Percentiles rank a stretch among this genome's conserved stretches.
These are phyloP conservation scores for Gerris lacustris DNA, from an alignment of 2,888 invertebrate genomes.

Conservation along the genomic window DNA sequence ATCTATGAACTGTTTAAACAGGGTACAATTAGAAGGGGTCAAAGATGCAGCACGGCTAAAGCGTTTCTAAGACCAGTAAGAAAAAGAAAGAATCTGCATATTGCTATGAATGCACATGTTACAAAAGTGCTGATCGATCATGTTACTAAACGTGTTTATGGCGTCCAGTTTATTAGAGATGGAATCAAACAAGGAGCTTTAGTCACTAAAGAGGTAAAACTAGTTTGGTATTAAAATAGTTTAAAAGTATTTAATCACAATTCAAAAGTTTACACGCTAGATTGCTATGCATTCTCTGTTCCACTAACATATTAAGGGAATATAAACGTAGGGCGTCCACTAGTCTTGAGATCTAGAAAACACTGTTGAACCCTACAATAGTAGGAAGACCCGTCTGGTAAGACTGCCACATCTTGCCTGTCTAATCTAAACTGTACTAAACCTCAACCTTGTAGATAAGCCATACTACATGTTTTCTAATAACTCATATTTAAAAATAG, in stretches of 20 bases:
- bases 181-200: slow-evolving; percentile 55
- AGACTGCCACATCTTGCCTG: too few relatives aligned
- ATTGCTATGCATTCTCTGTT: too few relatives aligned
- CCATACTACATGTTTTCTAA: too few relatives aligned
- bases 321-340: too few relatives aligned
- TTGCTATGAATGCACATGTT: slow-evolving; percentile 67
- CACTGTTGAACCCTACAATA: too few relatives aligned
- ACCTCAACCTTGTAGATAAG: too few relatives aligned
- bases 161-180: slow-evolving; percentile 65
- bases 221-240: neutral
- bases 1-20: slow-evolving; percentile 13
- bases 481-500: too few relatives aligned
- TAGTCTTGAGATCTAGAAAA: too few relatives aligned
- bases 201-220: slow-evolving; percentile 56
- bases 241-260: neutral
- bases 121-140: slow-evolving; percentile 64
- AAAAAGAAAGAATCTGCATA: slow-evolving; percentile 62
- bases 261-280: neutral
- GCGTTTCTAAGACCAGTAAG: slow-evolving; percentile 71
- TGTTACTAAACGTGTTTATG: slow-evolving; percentile 58
- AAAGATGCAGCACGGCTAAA: slow-evolving; percentile 75
- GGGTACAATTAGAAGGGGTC: slow-evolving; percentile 63
- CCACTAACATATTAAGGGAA: too few relatives aligned
- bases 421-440: too few relatives aligned
- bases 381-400: too few relatives aligned